Evolutionary conservation across 2,113 vertebrate genomes (phyloP).

Genomic region (Salvelinus alpinus): DNA sequence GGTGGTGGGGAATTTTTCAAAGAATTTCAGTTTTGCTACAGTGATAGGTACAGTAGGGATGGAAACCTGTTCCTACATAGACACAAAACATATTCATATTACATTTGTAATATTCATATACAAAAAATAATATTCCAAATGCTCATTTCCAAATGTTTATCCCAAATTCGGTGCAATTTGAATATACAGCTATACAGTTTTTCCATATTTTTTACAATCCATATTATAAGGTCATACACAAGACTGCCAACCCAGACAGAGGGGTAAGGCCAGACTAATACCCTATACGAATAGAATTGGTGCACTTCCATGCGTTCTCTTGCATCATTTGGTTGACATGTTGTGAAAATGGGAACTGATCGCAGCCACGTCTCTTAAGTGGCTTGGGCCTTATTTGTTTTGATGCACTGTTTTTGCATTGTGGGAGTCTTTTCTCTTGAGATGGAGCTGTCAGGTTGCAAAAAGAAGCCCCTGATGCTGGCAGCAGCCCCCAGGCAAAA

Average conservation of each 20-base stretch:
- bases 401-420: constrained; percentile 75
- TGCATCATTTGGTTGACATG: constrained; percentile 67
- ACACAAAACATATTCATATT: not conserved
- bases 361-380: constrained; percentile 73
- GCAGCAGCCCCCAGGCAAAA: constrained; percentile 79
- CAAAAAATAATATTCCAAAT: not conserved
- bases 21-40: constrained; percentile 12
- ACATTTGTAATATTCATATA: constrained; percentile 4
- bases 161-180: not conserved
- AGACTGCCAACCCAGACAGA: constrained; percentile 43
- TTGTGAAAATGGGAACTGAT: constrained; percentile 68
- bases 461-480: constrained; percentile 71
- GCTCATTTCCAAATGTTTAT: constrained; percentile 20
- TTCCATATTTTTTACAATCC: not conserved
- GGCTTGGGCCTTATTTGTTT: constrained; percentile 77
- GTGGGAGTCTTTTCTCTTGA: constrained; percentile 72
- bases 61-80: constrained; percentile 6
- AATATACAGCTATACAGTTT: constrained; percentile 3
- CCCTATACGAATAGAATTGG: constrained; percentile 32
- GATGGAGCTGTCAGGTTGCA: constrained; percentile 78
- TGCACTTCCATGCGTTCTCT: constrained; percentile 49
- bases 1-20: constrained; percentile 36
- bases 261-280: constrained; percentile 8
- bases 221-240: constrained; percentile 18
- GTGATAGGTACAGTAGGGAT: constrained; percentile 11